Conservation (phyloP, 2,888 invertebrate species). For the Elmis aenea region DNA sequence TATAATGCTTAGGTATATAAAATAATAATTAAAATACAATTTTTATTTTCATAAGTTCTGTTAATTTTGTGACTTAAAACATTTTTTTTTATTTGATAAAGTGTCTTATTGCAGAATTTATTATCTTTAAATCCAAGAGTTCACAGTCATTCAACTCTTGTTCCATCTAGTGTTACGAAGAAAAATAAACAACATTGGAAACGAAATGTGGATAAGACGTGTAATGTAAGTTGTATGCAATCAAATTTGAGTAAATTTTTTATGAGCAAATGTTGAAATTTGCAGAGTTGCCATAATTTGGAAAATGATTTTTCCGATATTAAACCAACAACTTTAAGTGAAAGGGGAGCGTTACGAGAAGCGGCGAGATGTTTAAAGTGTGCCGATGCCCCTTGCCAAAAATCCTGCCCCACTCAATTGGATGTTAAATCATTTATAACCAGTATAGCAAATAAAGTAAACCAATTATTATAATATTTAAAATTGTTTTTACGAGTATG, state of each 20-base stretch:
- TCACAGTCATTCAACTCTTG: conserved; percentile 66
- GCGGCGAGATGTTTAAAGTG: conserved; percentile 87
- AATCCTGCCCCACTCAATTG: conserved; percentile 96
- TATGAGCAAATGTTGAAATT: conserved; percentile 19
- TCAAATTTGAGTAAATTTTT: conserved; percentile 2
- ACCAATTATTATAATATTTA: background rate
- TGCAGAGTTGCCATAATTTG: conserved; percentile 63
- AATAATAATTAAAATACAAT: too few relatives aligned
- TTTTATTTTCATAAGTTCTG: too few relatives aligned
- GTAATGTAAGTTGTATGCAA: conserved; percentile 59
- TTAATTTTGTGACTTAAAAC: too few relatives aligned
- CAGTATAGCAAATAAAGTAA: conserved; percentile 89
- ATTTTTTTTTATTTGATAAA: too few relatives aligned
- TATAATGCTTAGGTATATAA: too few relatives aligned
- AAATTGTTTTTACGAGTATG: conserved; percentile 1
- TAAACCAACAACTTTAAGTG: conserved; percentile 95
- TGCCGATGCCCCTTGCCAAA: conserved; percentile 96
- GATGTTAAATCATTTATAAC: conserved; percentile 96
- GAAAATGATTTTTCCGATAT: conserved; percentile 93
- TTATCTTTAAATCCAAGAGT: conserved; percentile 81
- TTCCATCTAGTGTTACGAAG: conserved; percentile 84
- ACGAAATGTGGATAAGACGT: conserved; percentile 80
- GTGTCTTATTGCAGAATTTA: conserved; percentile 74
- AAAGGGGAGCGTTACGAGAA: conserved; percentile 88
- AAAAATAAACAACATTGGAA: conserved; percentile 92